Conservation (phyloP, 2,113 vertebrate genomes). For the Elephantulus edwardii region DNA sequence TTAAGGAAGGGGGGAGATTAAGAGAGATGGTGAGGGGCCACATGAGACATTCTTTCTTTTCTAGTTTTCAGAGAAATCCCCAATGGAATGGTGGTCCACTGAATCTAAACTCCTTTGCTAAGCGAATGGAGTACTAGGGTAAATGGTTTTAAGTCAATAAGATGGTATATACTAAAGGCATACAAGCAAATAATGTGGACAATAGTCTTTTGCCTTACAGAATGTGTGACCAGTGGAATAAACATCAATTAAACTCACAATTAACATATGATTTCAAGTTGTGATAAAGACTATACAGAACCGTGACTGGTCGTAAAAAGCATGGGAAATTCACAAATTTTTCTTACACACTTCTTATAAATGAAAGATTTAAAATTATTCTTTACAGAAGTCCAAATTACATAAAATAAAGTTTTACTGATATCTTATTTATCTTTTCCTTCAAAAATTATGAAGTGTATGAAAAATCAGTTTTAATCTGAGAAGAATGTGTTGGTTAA, state of each 20-base stretch:
- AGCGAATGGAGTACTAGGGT: neutral
- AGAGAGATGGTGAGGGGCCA: neutral
- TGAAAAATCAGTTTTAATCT: neutral
- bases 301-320: neutral
- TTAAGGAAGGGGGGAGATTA: neutral
- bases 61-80: neutral
- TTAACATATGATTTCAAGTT: neutral
- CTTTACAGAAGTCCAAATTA: neutral
- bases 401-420: constrained; percentile 11
- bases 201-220: neutral
- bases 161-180: neutral
- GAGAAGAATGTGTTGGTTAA: constrained; percentile 17
- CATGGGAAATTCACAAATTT: neutral
- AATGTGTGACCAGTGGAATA: neutral
- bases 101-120: neutral
- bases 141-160: neutral
- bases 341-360: neutral
- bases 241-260: neutral
- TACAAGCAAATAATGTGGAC: neutral
- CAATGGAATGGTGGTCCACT: neutral
- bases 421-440: constrained; percentile 16
- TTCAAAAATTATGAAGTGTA: neutral
- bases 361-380: constrained; percentile 28
- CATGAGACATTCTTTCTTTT: neutral
- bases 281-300: neutral